Evolutionary conservation across 2,113 vertebrate genomes (phyloP), one percentile per base, ranked within the genome.

Genomic region (Labrus mixtus): DNA sequence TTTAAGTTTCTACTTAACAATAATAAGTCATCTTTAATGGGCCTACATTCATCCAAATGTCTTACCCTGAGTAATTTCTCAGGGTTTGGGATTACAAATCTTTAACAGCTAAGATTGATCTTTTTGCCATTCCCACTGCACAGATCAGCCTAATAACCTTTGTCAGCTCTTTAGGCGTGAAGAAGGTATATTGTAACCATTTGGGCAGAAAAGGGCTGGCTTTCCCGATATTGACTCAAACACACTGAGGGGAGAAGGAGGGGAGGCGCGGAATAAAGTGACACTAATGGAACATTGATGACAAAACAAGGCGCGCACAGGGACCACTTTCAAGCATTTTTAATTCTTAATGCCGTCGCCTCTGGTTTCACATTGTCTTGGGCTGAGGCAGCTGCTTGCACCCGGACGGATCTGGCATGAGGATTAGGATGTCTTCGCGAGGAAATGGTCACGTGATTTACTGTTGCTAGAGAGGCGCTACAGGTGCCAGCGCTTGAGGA

Each of bases 241-340:
- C 85, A 73, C 77, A 63, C 83, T 6, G 72, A 83, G 81, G 74
- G 86, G 69, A 83, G 89, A 83, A 89, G 90, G 91, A 90, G 89
- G 89, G 89, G 89, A 86, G 81, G 76, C 76, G 81, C 17, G 77
- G 91, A 91, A 92, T 93, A 93, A 95, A 94, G 88, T 95, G 95
- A 95, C 95, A 94, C 94, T 94, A 95, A 95, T 95, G 92, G 94
- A 93, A 79, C 91, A 92, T 68, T 92, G 92, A 95, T 94, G 95
- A 95, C 93, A 93, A 93, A 94, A 93, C 90, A 92, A 93, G 90
- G 89, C 72, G 93, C 89, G 93, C 90, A 72, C 76, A 37, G 90
- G 94, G 95, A 94, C 92, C 92, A 92, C 91, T 91, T 94, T 92
- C 88, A 89, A 60, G 73, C 90, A 73, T 94, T 94, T 93, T 95